Evolutionary conservation across 1,140 invertebrate genomes (phyloP), one percentile per base, ranked within the genome.

Genomic region (Tetraneura akinire): DNA sequence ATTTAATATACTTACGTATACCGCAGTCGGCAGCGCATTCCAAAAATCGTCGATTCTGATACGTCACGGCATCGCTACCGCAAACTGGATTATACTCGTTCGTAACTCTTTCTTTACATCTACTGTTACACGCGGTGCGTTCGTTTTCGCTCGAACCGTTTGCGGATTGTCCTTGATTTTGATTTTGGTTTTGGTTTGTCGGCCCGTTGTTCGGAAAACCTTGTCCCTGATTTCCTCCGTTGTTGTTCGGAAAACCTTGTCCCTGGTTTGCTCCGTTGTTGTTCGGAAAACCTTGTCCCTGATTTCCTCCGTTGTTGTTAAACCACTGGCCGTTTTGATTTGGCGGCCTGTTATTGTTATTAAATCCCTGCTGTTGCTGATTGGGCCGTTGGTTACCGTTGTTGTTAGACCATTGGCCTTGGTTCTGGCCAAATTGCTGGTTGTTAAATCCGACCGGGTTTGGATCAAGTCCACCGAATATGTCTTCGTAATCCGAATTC

Each of bases 71-170:
- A 26, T 78, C 55, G 26, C 29, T 60, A 18, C 74, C 74, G 13
- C 74, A 78, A 0, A 78, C 74, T 0, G 74, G 74, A 78, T 78
- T 78, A 37, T 62, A 78, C 26, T 78, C 74, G 3, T 47, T 26
- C 14, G 55, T 62, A 21, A 29, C 32, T 47, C 1, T 62, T 47
- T 21, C 21, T n/a, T 8, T 78, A 6, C 74, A 78, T 14, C 1
- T 16, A 3, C 23, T 29, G 8, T 57, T 78, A 11, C 74, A 78
- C 2, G 21, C 3, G 18, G 62, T 60, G 1, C 73, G 32, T 1
- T 42, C 29, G 26, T 0, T 18, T 42, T 76, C 51, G 13, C 2
- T 57, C 8, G 8, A 9, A n/a, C 14, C 21, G 4, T 42, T 45
- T n/a, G 21, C 18, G 5, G 66, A 14, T 26, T 45, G 45, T 16